A percentile compares a stretch with the other conserved stretches of the same genome.
These are phyloP conservation scores for Anthoscopus minutus DNA, from an alignment of 2,113 vertebrate genomes.

Conservation along the genomic window DNA sequence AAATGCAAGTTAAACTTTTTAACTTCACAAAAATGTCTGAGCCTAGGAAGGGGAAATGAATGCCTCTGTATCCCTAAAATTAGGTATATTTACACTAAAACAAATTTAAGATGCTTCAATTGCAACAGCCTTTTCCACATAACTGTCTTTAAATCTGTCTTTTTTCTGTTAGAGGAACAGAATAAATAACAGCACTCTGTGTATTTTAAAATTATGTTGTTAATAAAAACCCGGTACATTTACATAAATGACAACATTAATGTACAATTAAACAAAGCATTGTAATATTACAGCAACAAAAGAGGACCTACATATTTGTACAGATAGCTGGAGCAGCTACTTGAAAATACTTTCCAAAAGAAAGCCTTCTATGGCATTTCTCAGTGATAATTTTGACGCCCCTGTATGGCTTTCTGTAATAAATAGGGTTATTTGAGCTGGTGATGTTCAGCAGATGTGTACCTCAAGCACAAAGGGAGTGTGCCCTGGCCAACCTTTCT, in stretches of 20 bases:
- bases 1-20: neutral
- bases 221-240: constrained; percentile 77
- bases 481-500: neutral
- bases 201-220: constrained; percentile 71
- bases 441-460: neutral
- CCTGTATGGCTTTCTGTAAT: constrained; percentile 53
- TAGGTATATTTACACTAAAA: neutral
- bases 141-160: neutral
- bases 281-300: constrained; percentile 74
- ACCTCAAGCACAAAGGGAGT: neutral
- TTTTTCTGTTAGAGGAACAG: neutral
- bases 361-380: constrained; percentile 32
- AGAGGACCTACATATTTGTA: constrained; percentile 64
- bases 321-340: constrained; percentile 67
- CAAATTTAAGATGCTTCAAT: neutral
- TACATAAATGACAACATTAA: constrained; percentile 73
- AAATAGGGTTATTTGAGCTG: constrained; percentile 60
- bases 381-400: neutral
- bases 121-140: neutral
- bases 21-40: neutral
- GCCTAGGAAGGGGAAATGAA: neutral
- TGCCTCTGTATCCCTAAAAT: neutral
- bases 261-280: constrained; percentile 73
- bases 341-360: constrained; percentile 69
- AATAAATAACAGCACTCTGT: neutral